Conservation (phyloP, 2,888 invertebrate species). For the Xylocampa areola region DNA sequence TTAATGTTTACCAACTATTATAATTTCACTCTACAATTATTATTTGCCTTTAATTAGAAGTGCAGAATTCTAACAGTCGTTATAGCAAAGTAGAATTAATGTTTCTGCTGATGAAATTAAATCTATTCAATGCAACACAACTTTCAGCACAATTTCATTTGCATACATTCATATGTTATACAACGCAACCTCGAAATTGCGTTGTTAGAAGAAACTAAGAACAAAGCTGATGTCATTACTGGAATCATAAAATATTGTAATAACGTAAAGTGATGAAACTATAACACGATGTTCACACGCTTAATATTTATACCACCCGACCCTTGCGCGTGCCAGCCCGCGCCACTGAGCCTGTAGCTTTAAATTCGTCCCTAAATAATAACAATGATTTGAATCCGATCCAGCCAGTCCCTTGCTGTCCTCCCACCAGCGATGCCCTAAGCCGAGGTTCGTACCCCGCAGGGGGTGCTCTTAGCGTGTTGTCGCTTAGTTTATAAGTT, state of each 20-base stretch:
- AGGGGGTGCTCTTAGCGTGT: no score
- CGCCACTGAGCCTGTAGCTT: no score
- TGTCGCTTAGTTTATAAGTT: no score
- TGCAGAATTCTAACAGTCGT: constrained; percentile 8
- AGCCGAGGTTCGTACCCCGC: no score
- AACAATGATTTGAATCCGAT: no score
- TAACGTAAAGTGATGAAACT: constrained; percentile 27
- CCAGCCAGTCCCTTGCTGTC: no score
- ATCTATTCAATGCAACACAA: constrained; percentile 21
- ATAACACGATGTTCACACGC: constrained; percentile 20
- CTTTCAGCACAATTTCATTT: constrained; percentile 16
- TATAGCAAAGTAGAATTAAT: no score
- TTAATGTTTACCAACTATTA: constrained; percentile 5
- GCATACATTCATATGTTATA: constrained; percentile 25
- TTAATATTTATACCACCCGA: not conserved
- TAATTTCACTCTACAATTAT: constrained; percentile 6
- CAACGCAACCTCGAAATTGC: not conserved
- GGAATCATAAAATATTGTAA: constrained; percentile 22
- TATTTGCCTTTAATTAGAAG: not conserved
- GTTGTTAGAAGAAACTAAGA: constrained; percentile 20
- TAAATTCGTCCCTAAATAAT: no score
- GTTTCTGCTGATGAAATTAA: constrained; percentile 29
- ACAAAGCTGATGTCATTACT: constrained; percentile 23
- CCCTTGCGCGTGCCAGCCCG: no score
- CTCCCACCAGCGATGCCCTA: no score